Percentiles rank a stretch among this genome's conserved stretches.
These are phyloP conservation scores for Tipula lateralis DNA, from an alignment of 2,888 invertebrate species.

Conservation along the genomic window DNA sequence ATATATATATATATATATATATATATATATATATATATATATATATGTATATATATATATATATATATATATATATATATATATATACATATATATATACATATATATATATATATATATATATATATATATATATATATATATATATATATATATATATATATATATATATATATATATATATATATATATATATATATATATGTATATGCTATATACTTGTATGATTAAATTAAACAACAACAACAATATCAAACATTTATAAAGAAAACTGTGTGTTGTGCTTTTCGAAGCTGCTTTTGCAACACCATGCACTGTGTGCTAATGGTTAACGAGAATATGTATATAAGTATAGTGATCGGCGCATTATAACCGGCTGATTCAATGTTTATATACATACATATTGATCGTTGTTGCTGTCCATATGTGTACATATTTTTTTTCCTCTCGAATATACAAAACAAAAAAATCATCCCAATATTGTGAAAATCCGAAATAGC, in stretches of 20 bases:
- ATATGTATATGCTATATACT: too few species aligned
- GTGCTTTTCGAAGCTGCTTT: not conserved
- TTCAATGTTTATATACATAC: not conserved
- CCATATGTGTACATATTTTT: not conserved
- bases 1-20: slow-evolving; percentile 5
- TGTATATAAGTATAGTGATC: not conserved
- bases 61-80: slow-evolving; percentile 5
- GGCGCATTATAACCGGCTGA: slow-evolving; percentile 20
- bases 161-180: too few species aligned
- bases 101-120: slow-evolving; percentile 5
- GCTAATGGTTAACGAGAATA: not conserved
- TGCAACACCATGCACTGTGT: not conserved
- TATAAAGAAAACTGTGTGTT: not conserved
- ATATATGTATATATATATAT: not conserved
- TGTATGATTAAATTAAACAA: not conserved
- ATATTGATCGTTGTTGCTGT: not conserved
- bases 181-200: too few species aligned
- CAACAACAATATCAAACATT: not conserved
- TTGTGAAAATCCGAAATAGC: not conserved
- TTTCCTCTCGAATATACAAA: not conserved
- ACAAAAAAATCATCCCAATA: not conserved
- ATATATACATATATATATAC: not conserved
- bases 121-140: too few species aligned
- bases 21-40: slow-evolving; percentile 5
- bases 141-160: too few species aligned